Percentiles rank a stretch among this genome's conserved stretches.
Evolutionary conservation across 2,797 vertebrate genomes (phyloP).

Genomic region (Cossypha dichroa): DNA sequence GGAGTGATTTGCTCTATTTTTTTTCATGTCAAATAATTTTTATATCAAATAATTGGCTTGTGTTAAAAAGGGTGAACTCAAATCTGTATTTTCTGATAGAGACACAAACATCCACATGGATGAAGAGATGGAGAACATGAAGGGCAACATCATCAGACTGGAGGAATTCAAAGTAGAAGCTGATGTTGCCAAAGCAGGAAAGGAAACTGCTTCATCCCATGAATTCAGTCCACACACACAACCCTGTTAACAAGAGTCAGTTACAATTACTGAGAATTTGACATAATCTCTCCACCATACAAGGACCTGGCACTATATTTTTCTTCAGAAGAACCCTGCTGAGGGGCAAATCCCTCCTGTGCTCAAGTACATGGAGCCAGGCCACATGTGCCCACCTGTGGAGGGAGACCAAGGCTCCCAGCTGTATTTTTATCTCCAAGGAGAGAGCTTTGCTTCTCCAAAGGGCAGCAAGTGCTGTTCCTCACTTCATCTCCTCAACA

Average conservation of each 20-base stretch:
- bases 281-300: not conserved
- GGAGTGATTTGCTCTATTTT: accelerated
- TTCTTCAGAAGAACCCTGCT: not conserved
- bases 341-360: not conserved
- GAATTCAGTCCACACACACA: accelerated
- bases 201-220: not conserved
- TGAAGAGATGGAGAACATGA: accelerated
- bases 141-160: not conserved
- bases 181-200: not conserved
- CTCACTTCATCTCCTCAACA: accelerated
- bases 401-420: not conserved
- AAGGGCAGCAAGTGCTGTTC: not conserved
- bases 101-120: accelerated
- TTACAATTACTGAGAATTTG: not conserved
- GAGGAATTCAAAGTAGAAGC: not conserved
- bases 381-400: not conserved
- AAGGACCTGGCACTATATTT: accelerated
- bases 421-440: not conserved
- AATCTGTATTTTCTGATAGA: accelerated
- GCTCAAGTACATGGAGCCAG: accelerated
- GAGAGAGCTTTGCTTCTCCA: not conserved
- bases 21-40: not conserved
- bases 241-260: not conserved
- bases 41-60: not conserved
- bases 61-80: not conserved